These are phyloP conservation scores for Leuctra nigra DNA, from an alignment of 2,888 invertebrate genomes.

Conservation along the genomic window DNA sequence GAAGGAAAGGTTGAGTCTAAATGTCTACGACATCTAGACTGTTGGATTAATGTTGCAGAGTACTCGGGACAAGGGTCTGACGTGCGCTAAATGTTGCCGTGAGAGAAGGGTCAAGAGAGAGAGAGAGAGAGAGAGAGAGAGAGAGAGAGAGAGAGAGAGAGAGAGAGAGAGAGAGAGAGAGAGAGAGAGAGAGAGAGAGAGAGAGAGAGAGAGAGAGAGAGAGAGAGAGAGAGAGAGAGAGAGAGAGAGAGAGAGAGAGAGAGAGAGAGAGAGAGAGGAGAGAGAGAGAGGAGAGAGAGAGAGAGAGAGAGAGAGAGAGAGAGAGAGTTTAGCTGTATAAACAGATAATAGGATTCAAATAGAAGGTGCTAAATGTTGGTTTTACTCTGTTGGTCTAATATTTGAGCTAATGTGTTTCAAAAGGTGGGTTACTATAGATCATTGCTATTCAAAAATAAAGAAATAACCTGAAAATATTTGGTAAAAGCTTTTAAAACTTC, in stretches of 20 bases:
- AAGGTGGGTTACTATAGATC: no score
- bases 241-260: not conserved
- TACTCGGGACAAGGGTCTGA: slow-evolving; percentile 2
- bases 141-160: not conserved
- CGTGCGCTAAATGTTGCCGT: slow-evolving; percentile 11
- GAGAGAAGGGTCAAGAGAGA: not conserved
- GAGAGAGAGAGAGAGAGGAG: not conserved
- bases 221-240: not conserved
- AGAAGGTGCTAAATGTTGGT: no score
- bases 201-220: not conserved
- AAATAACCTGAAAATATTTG: no score
- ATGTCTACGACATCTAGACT: no score
- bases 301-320: not conserved
- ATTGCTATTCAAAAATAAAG: no score
- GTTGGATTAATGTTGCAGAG: no score
- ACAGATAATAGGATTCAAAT: not conserved
- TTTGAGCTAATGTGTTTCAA: no score
- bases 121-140: slow-evolving; percentile 6
- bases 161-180: not conserved
- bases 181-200: not conserved
- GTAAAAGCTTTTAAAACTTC: no score
- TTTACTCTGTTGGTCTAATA: no score
- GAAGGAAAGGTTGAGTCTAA: no score
- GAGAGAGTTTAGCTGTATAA: not conserved
- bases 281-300: not conserved